Evolutionary conservation across 1,140 invertebrate species (phyloP), one percentile per base, ranked within the genome.

Genomic region (Aphaenogaster rudis): DNA sequence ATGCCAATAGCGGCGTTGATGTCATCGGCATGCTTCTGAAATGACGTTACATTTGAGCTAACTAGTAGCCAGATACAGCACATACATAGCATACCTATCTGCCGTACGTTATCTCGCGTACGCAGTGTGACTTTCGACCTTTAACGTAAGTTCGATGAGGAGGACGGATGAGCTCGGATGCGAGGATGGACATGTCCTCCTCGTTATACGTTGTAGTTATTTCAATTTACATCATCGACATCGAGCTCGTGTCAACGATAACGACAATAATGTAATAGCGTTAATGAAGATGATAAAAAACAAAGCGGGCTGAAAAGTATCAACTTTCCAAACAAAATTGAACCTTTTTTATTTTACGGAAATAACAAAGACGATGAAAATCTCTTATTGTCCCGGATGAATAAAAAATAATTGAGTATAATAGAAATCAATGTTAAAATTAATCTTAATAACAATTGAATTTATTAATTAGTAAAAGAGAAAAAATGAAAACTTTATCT

Each of bases 21-120:
- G 52, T 82, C 50, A 72, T 82, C 28, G 80, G 67, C 80, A 82
- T 82, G 52, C 52, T 54, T 82, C 79, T 59, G 67, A 74, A 82
- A 82, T 69, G 67, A 82, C 80, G 66, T 82, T 82, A 82, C 79
- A 74, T 82, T 82, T 82, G 71, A 48, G 80, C 80, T 59, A 82
- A 82, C 80, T 82, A 82, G 52, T 39, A 82, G 67, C 67, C 13
- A 74, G 48, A 59, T 82, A 59, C 39, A 48, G 66, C 52, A 52
- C 66, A 72, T 72, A 59, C 52, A 36, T 45, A 45, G 21, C 80
- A 72, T 82, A 72, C 63, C 78, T 61, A 59, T 28, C 80, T 61
- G 54, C 39, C 21, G 39, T 52, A 57, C 13, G 69, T 81, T 82
- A 39, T 36, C 21, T 36, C 57, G 79, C 66, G 33, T 42, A 52